These are phyloP conservation scores for Rhimphoctona megacephalus DNA, from an alignment of 2,888 invertebrate genomes.

Conservation along the genomic window DNA sequence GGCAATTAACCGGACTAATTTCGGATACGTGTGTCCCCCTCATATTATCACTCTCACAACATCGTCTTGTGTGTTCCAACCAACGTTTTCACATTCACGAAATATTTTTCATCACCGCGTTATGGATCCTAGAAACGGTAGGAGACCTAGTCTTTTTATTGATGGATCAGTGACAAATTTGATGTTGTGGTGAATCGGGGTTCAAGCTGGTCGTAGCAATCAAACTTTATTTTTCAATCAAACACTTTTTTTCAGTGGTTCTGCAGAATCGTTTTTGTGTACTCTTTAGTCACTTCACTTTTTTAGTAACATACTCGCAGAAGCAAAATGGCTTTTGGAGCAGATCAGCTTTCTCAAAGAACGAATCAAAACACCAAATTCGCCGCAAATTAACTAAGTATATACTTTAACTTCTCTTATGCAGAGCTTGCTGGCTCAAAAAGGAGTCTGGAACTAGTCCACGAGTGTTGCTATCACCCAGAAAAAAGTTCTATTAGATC, in stretches of 20 bases:
- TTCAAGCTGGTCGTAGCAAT: background rate
- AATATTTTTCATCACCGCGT: background rate
- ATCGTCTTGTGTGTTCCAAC: constrained; percentile 18
- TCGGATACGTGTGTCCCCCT: constrained; percentile 55
- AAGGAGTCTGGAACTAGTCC: background rate
- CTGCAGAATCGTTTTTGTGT: background rate
- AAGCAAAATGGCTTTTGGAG: too few relatives aligned
- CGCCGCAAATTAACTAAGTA: too few relatives aligned
- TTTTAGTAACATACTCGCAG: background rate
- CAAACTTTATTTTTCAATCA: background rate
- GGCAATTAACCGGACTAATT: constrained; percentile 65
- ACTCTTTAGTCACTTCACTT: background rate
- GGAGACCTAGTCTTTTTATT: background rate
- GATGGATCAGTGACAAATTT: background rate
- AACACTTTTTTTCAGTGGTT: background rate
- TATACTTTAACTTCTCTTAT: too few relatives aligned
- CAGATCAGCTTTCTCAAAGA: too few relatives aligned
- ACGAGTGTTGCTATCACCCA: background rate
- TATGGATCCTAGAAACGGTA: background rate
- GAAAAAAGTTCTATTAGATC: too few relatives aligned
- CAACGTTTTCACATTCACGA: constrained; percentile 18
- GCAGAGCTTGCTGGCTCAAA: too few relatives aligned
- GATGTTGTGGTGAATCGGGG: background rate
- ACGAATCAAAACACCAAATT: too few relatives aligned
- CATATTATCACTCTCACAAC: constrained; percentile 12